Conservation (phyloP, 2,888 invertebrate genomes). For the Malthinus seriepunctatus region DNA sequence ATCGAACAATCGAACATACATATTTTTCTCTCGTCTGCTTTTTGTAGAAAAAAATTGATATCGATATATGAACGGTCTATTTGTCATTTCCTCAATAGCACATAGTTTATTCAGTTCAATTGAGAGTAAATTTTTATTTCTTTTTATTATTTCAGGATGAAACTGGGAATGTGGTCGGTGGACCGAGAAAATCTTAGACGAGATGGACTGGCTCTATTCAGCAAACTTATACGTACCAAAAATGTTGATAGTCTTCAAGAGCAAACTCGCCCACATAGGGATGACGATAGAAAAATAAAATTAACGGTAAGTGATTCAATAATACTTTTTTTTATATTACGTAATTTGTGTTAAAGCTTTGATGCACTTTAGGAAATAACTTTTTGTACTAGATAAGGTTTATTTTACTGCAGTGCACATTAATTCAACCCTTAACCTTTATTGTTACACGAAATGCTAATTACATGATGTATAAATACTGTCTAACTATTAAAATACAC, state of each 20-base stretch:
- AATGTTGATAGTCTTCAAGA: constrained; percentile 74
- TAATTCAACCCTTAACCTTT: too few relatives aligned
- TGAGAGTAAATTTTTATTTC: constrained; percentile 15
- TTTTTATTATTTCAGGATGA: constrained; percentile 52
- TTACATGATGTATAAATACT: too few relatives aligned
- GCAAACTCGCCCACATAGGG: constrained; percentile 55
- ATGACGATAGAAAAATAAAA: constrained; percentile 68
- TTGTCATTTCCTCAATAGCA: constrained; percentile 11
- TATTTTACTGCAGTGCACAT: neutral
- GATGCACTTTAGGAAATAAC: neutral
- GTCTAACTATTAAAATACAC: too few relatives aligned
- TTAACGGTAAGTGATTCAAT: constrained; percentile 68
- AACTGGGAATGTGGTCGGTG: constrained; percentile 57
- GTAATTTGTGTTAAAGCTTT: neutral
- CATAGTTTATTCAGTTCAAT: constrained; percentile 14
- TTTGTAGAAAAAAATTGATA: neutral
- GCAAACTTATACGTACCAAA: constrained; percentile 83
- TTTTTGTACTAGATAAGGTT: neutral
- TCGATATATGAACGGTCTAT: neutral
- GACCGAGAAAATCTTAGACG: constrained; percentile 64
- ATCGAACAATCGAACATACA: neutral
- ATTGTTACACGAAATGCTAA: too few relatives aligned
- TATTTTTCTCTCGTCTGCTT: too few relatives aligned
- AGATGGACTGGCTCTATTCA: constrained; percentile 74
- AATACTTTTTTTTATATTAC: neutral